Evolutionary conservation across 1,140 invertebrate species (phyloP), one percentile per base, ranked within the genome.

Genomic region (Psix sp.): DNA sequence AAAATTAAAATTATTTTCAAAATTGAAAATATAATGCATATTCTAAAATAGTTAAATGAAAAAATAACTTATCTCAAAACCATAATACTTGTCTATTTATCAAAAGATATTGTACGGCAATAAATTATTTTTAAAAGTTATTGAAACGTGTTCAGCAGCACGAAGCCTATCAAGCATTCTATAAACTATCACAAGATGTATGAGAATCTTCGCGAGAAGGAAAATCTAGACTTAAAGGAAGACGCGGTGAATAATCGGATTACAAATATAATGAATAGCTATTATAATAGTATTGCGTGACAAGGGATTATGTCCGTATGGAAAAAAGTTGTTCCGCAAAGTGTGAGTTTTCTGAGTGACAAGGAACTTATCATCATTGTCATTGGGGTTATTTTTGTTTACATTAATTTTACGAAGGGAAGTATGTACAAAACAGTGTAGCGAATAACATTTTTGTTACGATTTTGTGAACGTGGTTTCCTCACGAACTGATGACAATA

Each of bases 241-340:
- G 65, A 70, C 17, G 52, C 59, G 59, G 20, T 60, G 60, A 70
- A 66, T 70, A 70, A 75, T 75, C 73, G 52, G 66, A 75, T 70
- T 75, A 68, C 39, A 51, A 70, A 65, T 45, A 68, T 68, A 68
- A 74, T 68, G 51, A 68, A 68, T 74, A 52, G 39, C 31, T 43
- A 56, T 74, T 68, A 11, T 2, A 3, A 13, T 24, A 48, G 31
- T 60, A 68, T 65, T 74, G 65, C 72, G 51, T 68, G 72, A 52
- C 59, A 46, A 39, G 40, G 57, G 45, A 67, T 67, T 74, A 57
- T 63, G 51, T 49, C 31, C 31, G 39, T 31, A 29, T 33, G 16
- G 38, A n/a, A 51, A 49, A 49, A 38, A 11, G 31, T 24, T 18
- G 31, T 36, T 56, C 33, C 33, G 17, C 43, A 54, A 35, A 59